Base-by-base conservation (phyloP, 1,140 invertebrate genomes). In the Aphaenogaster ashmeadi region DNA sequence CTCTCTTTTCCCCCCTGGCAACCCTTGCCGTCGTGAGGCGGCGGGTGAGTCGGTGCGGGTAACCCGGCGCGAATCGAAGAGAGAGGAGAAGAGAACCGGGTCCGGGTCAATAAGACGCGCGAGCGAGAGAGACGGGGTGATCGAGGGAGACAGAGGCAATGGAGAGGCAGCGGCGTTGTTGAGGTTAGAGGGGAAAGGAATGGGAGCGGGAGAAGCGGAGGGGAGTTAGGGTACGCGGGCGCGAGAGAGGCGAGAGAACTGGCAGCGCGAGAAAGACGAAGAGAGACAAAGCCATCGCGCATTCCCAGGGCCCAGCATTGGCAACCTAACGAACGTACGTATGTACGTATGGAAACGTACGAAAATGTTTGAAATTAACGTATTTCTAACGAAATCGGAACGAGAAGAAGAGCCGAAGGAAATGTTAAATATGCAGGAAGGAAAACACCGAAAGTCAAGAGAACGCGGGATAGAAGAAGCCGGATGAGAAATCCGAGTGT, bases 21-120 rank as follows among this genome's bases (percentile, higher is more conserved):
- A 84, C 69, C 80, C 87, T 86, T 89, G 84, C 86, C 78, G 69
- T 89, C 60, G 84, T 87, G 86, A 89, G 86, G 83, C 74, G 86
- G 91, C 90, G 90, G 88, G 72, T 90, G 86, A 91, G 87, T 89
- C 87, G 91, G 92, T 60, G 54, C 78, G 91, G 91, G 92, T 92
- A 93, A 93, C 93, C 92, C 93, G 92, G 91, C 80, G 69, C 92
- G 92, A 95, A 94, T 95, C 94, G 93, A 93, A 92, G 86, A 92
- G 93, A 94, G 91, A 93, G 86, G 93, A 92, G 93, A 91, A 91
- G 93, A 94, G 93, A 94, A 95, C 94, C 94, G 93, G 94, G 94
- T 94, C 93, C 94, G 94, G 95, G 95, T 95, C 95, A 96, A 95
- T 96, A 96, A 95, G 95, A 95, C 94, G 94, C 90, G 93, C 91